Conservation (phyloP, 2,797 vertebrate species). For the Crossoptilon crossoptilon region DNA sequence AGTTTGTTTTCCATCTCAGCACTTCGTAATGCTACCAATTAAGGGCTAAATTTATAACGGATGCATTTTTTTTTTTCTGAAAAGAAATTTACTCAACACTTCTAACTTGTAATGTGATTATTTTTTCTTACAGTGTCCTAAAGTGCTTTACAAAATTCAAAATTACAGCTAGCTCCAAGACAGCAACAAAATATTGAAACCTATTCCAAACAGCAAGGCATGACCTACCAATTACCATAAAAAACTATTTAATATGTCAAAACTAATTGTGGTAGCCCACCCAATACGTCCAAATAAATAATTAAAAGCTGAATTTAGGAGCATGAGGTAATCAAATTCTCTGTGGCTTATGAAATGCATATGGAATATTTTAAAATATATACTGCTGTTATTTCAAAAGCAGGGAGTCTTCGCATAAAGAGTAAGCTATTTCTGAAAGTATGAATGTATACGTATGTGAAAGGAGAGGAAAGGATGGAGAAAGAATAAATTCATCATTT, state of each 20-base stretch:
- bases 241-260: slow-evolving; percentile 55
- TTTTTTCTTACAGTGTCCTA: slow-evolving; percentile 43
- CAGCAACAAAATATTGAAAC: slow-evolving; percentile 17
- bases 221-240: slow-evolving; percentile 43
- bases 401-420: not conserved
- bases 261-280: slow-evolving; percentile 53
- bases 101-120: slow-evolving; percentile 61
- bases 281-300: slow-evolving; percentile 54
- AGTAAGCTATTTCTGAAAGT: not conserved
- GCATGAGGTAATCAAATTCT: slow-evolving; percentile 53
- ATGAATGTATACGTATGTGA: not conserved
- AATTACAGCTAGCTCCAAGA: slow-evolving; percentile 26
- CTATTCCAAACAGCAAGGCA: slow-evolving; percentile 23
- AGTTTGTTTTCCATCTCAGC: slow-evolving; percentile 62
- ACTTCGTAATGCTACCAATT: slow-evolving; percentile 39
- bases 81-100: slow-evolving; percentile 43
- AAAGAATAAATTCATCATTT: not conserved
- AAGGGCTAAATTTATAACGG: slow-evolving; percentile 49
- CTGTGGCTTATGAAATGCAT: not conserved
- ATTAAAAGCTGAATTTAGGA: slow-evolving; percentile 61
- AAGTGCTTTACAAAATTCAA: slow-evolving; percentile 53
- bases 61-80: slow-evolving; percentile 10
- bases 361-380: not conserved
- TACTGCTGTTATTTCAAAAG: slow-evolving; percentile 31
- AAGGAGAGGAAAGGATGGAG: not conserved